Conservation (phyloP, 2,888 invertebrate genomes). For the Lissonota sp. region DNA sequence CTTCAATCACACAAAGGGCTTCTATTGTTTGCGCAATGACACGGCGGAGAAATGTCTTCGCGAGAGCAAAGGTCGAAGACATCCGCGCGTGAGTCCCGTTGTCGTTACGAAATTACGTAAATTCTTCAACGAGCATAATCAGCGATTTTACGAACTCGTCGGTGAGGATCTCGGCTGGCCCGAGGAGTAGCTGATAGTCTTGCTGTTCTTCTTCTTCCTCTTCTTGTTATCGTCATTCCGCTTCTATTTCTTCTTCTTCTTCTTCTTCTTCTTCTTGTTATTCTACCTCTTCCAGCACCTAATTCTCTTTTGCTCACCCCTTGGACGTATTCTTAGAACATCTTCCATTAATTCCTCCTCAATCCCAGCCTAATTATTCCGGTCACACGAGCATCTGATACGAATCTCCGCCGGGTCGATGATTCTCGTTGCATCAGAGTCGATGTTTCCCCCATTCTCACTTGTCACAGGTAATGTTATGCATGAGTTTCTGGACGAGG, state of each 20-base stretch:
- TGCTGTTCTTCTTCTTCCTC: neutral
- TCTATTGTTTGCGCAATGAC: slow-evolving; percentile 95
- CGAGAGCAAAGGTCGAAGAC: slow-evolving; percentile 92
- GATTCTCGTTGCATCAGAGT: no score
- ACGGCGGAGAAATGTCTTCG: slow-evolving; percentile 93
- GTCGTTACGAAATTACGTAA: slow-evolving; percentile 92
- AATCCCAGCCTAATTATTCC: neutral
- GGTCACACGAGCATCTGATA: slow-evolving; percentile 47
- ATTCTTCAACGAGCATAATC: slow-evolving; percentile 96
- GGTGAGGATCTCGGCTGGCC: slow-evolving; percentile 98
- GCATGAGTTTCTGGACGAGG: no score
- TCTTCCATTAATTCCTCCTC: slow-evolving; percentile 50
- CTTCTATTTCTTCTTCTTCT: slow-evolving; percentile 25
- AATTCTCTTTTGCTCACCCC: slow-evolving; percentile 48
- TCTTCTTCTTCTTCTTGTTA: slow-evolving; percentile 41
- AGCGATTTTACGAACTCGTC: slow-evolving; percentile 96
- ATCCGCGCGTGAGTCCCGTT: slow-evolving; percentile 92
- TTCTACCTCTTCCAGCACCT: slow-evolving; percentile 38
- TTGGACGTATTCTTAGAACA: slow-evolving; percentile 57
- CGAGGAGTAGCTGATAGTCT: slow-evolving; percentile 87
- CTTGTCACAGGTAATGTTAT: no score
- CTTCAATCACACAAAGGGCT: slow-evolving; percentile 98
- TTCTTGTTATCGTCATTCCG: slow-evolving; percentile 1
- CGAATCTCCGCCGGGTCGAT: no score
- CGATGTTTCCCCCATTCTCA: no score